phyloP scores from a whole-genome alignment of 2,797 vertebrate species.

The Macropodus opercularis region DNA sequence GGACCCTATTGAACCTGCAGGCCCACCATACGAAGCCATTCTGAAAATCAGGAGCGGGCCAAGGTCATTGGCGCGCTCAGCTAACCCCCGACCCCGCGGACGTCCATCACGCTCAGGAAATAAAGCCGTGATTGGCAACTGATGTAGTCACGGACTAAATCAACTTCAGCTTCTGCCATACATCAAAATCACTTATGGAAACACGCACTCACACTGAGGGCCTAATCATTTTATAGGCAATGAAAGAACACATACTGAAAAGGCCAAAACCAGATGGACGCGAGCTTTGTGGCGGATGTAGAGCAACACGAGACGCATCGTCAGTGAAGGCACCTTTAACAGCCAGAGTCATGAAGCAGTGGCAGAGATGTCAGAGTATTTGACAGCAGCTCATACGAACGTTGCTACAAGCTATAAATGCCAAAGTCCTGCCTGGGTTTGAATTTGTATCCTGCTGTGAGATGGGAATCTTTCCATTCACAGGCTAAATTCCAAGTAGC shows the following conservation, averaged over 20 bases:
- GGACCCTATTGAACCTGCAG: constrained; percentile 38
- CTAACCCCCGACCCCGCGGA: constrained; percentile 52
- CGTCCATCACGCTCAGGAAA: constrained; percentile 70
- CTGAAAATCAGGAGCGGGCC: constrained; percentile 55
- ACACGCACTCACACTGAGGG: constrained; percentile 61
- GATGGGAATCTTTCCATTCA: constrained; percentile 53
- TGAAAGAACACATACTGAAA: constrained; percentile 38
- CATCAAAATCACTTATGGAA: constrained; percentile 73
- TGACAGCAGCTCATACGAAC: constrained; percentile 1
- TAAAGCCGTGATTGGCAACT: constrained; percentile 69
- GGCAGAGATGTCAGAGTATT: constrained; percentile 1
- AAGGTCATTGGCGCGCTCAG: constrained; percentile 65
- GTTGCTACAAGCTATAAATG: not conserved
- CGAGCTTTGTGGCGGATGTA: constrained; percentile 33
- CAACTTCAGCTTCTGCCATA: constrained; percentile 67
- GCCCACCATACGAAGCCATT: constrained; percentile 17
- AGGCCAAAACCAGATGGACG: constrained; percentile 8
- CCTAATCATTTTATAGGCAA: constrained; percentile 60
- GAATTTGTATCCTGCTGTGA: constrained; percentile 16
- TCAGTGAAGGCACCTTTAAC: constrained; percentile 35
- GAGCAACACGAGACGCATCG: constrained; percentile 1
- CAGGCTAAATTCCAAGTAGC: too few relatives aligned
- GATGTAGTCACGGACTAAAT: constrained; percentile 75
- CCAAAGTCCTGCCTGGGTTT: constrained; percentile 18
- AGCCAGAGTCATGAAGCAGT: constrained; percentile 42